These are phyloP conservation scores for Nomada fabriciana DNA, from an alignment of 2,888 invertebrate genomes.

Conservation along the genomic window DNA sequence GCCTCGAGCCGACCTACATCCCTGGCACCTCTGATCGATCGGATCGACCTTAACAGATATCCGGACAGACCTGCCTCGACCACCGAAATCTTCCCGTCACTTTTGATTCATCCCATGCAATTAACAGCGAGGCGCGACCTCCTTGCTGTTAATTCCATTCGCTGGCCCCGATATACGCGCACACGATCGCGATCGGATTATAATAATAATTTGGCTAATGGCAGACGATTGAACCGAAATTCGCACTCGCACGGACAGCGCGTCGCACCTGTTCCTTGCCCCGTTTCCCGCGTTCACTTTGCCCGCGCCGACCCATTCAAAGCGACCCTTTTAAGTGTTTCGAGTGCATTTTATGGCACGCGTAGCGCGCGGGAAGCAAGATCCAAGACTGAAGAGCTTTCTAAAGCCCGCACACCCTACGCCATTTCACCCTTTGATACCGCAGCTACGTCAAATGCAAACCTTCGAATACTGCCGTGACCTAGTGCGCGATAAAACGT, in stretches of 20 bases:
- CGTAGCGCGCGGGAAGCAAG: constrained; percentile 5
- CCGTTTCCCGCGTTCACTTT: constrained; percentile 17
- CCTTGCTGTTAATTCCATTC: not conserved
- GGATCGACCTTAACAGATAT: constrained; percentile 57
- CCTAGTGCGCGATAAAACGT: constrained; percentile 1
- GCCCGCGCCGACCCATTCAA: not conserved
- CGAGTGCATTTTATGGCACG: constrained; percentile 7
- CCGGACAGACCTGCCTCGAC: constrained; percentile 24
- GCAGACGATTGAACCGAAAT: not conserved
- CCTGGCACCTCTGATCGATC: constrained; percentile 58
- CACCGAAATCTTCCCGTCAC: constrained; percentile 56
- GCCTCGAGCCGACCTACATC: constrained; percentile 33
- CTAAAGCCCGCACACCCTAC: not conserved
- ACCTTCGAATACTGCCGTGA: constrained; percentile 1
- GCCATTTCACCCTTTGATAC: constrained; percentile 13
- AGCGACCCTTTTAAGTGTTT: constrained; percentile 3
- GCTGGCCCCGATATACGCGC: not conserved
- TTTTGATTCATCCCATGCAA: constrained; percentile 51
- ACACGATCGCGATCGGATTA: too few relatives aligned
- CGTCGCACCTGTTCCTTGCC: not conserved
- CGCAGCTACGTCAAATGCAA: constrained; percentile 9
- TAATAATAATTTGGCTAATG: not conserved
- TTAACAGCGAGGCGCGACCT: constrained; percentile 34
- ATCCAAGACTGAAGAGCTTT: not conserved
- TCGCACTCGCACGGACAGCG: too few relatives aligned